Base-by-base conservation (phyloP, 2,113 vertebrate species). In the Lanius collurio region DNA sequence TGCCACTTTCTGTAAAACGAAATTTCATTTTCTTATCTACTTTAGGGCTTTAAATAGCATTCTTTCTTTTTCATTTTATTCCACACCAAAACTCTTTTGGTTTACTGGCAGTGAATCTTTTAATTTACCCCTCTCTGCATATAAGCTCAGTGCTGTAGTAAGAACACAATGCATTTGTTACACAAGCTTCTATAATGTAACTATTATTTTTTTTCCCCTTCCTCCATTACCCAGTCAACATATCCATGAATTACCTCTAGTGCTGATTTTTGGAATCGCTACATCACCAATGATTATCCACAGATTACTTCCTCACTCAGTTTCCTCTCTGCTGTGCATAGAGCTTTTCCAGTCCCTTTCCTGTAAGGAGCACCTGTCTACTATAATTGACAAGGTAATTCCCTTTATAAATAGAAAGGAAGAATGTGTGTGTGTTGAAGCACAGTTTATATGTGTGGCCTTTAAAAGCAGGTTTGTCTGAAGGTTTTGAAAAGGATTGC, bases 281-380 rank as follows among this genome's bases (percentile, higher is more conserved):
- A 99, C 99, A 2, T 99, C 99, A 75, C 99, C 99, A 82, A 98
- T 99, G 97, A 98, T 99, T 95, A 98, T 99, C 97, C 99, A 99
- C 93, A 98, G 98, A 68, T 97, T 99, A 93, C 98, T 99, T 92
- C 98, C 99, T 89, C 99, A 99, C 93, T 99, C 99, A 4, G 98
- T 99, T 52, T 99, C 99, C 42, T 99, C 99, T 87, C 97, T 99
- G 86, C 98, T 99, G 71, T 99, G 99, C 89, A 98, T 99, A 87
- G 98, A 99, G 89, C 98, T 99, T 85, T 99, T 99, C 97, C 99
- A 99, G 93, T 99, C 99, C 28, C 97, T 99, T 93, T 98, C 99
- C 76, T 99, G 98, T 92, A 99, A 99, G 46, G 98, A 99, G 68
- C 99, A 99, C 89, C 97, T 99, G 95, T 98, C 98, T 87, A 98